These are phyloP conservation scores for Xestobium rufovillosum DNA, from an alignment of 2,888 invertebrate genomes.

Conservation along the genomic window DNA sequence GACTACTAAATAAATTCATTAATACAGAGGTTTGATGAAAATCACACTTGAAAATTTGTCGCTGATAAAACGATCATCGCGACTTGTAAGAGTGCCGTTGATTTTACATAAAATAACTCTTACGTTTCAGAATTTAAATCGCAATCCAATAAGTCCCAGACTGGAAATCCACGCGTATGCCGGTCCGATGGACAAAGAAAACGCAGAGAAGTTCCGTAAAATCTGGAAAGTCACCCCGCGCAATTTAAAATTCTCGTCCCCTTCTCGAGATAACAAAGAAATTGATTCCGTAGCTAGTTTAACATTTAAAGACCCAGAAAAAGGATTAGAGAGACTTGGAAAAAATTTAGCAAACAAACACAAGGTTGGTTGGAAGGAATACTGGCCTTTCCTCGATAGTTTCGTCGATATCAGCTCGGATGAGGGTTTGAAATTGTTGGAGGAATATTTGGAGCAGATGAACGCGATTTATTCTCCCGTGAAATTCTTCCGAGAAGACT, in stretches of 20 bases:
- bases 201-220: conserved; percentile 63
- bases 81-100: too few relatives aligned
- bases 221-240: conserved; percentile 82
- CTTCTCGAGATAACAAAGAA: conserved; percentile 9
- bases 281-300: conserved; percentile 25
- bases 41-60: too few relatives aligned
- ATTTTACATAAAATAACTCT: conserved; percentile 9
- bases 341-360: conserved; percentile 64
- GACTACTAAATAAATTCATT: too few relatives aligned
- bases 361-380: conserved; percentile 79
- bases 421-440: conserved; percentile 68
- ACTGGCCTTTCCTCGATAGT: conserved; percentile 83
- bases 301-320: conserved; percentile 59
- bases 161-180: conserved; percentile 79
- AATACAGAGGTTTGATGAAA: too few relatives aligned
- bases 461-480: too few relatives aligned
- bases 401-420: conserved; percentile 69
- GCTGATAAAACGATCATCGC: too few relatives aligned
- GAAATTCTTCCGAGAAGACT: conserved; percentile 3
- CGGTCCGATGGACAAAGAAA: conserved; percentile 78
- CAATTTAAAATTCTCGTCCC: conserved; percentile 25
- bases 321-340: conserved; percentile 83
- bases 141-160: conserved; percentile 60
- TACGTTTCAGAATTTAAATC: conserved; percentile 51
- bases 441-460: conserved; percentile 66